Base-by-base conservation (phyloP, 2,797 vertebrate genomes). In the Dipus sagitta region DNA sequence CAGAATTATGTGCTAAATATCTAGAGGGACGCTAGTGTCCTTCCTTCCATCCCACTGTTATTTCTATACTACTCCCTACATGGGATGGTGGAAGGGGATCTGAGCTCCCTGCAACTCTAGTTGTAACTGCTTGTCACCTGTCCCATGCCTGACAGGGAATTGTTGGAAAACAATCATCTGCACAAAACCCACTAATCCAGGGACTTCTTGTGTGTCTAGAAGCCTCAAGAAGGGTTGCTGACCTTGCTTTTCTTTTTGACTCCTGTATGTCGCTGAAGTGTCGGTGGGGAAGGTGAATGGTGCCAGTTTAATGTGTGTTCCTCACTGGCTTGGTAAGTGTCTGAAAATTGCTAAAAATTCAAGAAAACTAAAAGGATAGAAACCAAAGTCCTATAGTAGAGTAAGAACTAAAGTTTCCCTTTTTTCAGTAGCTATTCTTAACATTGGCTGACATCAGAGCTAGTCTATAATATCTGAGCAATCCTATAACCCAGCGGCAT, bases 1-100 rank as follows among this genome's bases (percentile, higher is more conserved):
- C 82, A 92, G 65, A 78, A 75, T 84, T 93, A 92, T 76, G 42
- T 8, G 32, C 91, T 92, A 81, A 78, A 42, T 42, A 95, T 88
- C 71, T 65, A 54, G 80, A 86, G 92, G 72, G 87, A 88, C 92
- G 88, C 77, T 34, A 77, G 90, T 26, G 93, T 86, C 94, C 89
- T 94, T 86, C 94, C 11, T n/a, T 81, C 95, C 92, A 93, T 88
- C 42, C 85, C 4, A 0, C 3, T 30, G 3, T 90, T 11, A 15
- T 6, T 21, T 65, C 32, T 79, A 38, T 1, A 17, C 30, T 13
- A 9, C 3, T 8, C 4, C 32, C 32, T 11, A 34, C 4, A 20
- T 18, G 1, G 4, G 9, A 2, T 8, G 1, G 10, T 18, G 21
- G 15, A 17, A 78, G 23, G 30, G 4, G 32, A 7, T 38, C 58